Base-by-base conservation (phyloP, 2,113 vertebrate genomes). In the Paraplagusia blochii region DNA sequence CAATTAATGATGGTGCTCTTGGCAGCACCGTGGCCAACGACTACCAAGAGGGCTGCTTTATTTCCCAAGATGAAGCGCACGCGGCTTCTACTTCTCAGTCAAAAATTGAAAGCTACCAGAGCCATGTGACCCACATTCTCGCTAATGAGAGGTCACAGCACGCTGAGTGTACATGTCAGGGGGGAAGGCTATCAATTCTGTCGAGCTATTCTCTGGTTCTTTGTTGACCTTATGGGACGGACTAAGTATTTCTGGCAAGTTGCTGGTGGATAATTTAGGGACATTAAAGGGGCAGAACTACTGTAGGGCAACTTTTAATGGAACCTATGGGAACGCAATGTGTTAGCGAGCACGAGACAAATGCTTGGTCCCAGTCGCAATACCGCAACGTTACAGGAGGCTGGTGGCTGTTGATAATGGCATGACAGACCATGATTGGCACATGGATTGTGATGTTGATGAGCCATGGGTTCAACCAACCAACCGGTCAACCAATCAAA, bases 291-390 rank as follows among this genome's bases (percentile, higher is more conserved):
- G 76, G 11, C 56, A 77, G 22, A 80, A 86, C 67, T 73, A 87
- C 83, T 81, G 75, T 82, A 83, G 85, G 85, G 83, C 85, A 85
- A 70, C 69, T 86, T 88, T 87, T 88, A 87, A 88, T 87, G 71
- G 82, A 85, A 64, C 87, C 80, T 81, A 65, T 76, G 86, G 83
- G 84, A 87, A 73, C 50, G 39, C 49, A 65, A 49, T 56, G 66
- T 70, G 58, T 60, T 2, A 15, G 1, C 16, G 43, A 46, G 58
- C 12, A 34, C 29, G 33, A 36, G 35, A n/a, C 3, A 10, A 45
- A 15, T 61, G 53, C 43, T 38, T 13, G 54, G 29, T 58, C 44
- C 55, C 40, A 15, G 5, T 18, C 29, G 38, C n/a, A 38, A 44
- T 14, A 8, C 44, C 16, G 9, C 52, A 53, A 36, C 8, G 4